phyloP scores from a whole-genome alignment of 2,797 vertebrate species.

The Sebastes taczanowskii region DNA sequence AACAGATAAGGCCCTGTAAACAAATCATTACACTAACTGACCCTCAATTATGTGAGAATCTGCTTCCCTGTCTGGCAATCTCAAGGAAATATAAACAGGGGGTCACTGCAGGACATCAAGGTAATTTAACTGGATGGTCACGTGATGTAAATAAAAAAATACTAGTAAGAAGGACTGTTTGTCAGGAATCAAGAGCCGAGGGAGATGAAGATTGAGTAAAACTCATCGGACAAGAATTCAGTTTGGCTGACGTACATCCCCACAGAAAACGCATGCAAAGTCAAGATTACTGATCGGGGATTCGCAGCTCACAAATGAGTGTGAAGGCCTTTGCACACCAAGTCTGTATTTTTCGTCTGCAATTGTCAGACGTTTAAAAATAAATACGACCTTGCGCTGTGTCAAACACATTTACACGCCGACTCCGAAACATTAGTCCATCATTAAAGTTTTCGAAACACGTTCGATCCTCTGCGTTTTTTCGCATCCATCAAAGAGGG shows the following conservation, averaged over 20 bases:
- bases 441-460: no score
- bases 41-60: slow-evolving; percentile 43
- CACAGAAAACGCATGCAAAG: neutral
- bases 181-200: neutral
- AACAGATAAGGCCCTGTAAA: slow-evolving; percentile 46
- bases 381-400: no score
- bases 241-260: neutral
- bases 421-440: no score
- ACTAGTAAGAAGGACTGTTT: neutral
- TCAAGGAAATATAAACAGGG: slow-evolving; percentile 21
- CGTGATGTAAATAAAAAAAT: neutral
- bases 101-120: slow-evolving; percentile 15
- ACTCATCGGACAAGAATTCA: neutral
- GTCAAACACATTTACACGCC: no score
- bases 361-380: no score
- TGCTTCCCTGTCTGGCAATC: slow-evolving; percentile 24
- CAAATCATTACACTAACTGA: slow-evolving; percentile 47
- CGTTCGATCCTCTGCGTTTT: no score
- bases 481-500: fast-evolving
- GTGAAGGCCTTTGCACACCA: neutral
- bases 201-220: neutral
- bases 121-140: slow-evolving; percentile 3
- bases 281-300: neutral
- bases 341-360: fast-evolving
- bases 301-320: slow-evolving; percentile 1